These are phyloP conservation scores for Galerucella nymphaeae DNA, from an alignment of 2,888 invertebrate species.

Conservation along the genomic window DNA sequence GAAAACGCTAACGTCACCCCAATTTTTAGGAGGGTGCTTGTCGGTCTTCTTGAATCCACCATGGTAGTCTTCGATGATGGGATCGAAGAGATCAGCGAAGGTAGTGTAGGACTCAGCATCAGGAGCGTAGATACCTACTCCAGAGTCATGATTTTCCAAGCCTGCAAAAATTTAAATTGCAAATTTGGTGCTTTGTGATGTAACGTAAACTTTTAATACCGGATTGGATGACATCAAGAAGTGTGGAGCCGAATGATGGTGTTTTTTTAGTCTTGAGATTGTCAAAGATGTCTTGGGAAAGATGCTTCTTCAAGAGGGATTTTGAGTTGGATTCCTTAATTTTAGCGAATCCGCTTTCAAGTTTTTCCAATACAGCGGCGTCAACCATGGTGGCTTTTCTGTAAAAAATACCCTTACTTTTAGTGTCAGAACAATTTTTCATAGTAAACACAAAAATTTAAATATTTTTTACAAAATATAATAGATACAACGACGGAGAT, in stretches of 20 bases:
- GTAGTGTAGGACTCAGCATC: conserved; percentile 95
- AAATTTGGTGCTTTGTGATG: too few species aligned
- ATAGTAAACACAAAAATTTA: conserved; percentile 1
- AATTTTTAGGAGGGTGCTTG: conserved; percentile 93
- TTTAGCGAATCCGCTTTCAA: conserved; percentile 92
- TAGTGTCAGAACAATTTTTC: background rate
- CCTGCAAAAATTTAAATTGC: conserved; percentile 67
- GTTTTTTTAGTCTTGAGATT: conserved; percentile 93
- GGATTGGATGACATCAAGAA: conserved; percentile 95
- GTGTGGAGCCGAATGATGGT: conserved; percentile 86
- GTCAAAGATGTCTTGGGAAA: conserved; percentile 91
- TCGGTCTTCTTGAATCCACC: conserved; percentile 93
- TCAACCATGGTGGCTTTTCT: conserved; percentile 85
- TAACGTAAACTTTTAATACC: conserved; percentile 67
- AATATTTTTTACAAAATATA: background rate
- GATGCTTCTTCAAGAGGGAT: conserved; percentile 95
- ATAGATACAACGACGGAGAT: too few species aligned
- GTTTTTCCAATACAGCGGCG: conserved; percentile 88
- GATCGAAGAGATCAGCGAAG: conserved; percentile 94
- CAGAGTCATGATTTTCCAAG: conserved; percentile 95
- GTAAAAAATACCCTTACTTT: conserved; percentile 37
- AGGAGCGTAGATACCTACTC: conserved; percentile 97
- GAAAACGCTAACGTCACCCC: conserved; percentile 91
- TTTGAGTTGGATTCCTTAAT: conserved; percentile 90
- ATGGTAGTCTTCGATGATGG: conserved; percentile 98